These are phyloP conservation scores for Nicator chloris DNA, from an alignment of 2,113 vertebrate species.

Conservation along the genomic window DNA sequence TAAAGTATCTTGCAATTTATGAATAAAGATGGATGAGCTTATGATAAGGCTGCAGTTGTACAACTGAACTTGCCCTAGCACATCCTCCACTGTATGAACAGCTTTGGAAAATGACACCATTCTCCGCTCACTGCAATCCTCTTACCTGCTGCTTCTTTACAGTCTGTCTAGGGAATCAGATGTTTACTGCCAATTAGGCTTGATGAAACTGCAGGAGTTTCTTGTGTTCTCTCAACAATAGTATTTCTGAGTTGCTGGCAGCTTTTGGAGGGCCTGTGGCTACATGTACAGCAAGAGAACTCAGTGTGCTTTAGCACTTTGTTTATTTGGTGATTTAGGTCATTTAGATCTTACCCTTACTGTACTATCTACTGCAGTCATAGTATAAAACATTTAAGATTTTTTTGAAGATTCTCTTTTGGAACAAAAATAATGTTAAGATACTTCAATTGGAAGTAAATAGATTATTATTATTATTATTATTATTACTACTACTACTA, in stretches of 20 bases:
- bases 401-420: not conserved
- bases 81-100: not conserved
- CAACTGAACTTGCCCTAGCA: not conserved
- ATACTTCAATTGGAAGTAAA: not conserved
- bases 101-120: not conserved
- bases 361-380: not conserved
- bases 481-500: not conserved
- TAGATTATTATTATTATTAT: not conserved
- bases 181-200: slow-evolving; percentile 21
- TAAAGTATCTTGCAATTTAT: not conserved
- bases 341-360: not conserved
- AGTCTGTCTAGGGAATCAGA: not conserved
- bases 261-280: not conserved
- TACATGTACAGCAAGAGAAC: not conserved
- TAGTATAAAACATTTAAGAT: not conserved
- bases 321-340: not conserved
- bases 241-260: not conserved
- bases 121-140: not conserved
- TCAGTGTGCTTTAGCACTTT: not conserved
- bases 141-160: not conserved
- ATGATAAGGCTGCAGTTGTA: not conserved
- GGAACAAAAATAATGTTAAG: not conserved
- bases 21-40: not conserved
- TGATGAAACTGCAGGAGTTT: slow-evolving; percentile 19
- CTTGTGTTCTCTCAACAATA: not conserved